Conservation (phyloP, 2,113 vertebrate genomes). For the Physeter macrocephalus region DNA sequence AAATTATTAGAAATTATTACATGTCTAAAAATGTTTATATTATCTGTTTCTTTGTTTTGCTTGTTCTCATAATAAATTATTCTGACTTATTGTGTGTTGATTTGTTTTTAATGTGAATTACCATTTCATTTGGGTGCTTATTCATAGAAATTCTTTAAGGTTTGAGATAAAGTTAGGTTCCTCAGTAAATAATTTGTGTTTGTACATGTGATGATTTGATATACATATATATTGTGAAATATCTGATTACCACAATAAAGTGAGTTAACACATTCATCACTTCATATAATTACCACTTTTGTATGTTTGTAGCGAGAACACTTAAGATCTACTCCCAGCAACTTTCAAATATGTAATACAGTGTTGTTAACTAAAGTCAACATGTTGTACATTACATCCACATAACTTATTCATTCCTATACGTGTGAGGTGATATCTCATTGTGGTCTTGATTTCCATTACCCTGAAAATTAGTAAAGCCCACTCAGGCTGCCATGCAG, state of each 20-base stretch:
- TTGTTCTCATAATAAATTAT: not conserved
- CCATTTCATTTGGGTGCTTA: not conserved
- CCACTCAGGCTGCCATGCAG: accelerated
- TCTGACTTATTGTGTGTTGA: not conserved
- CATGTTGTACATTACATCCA: too few relatives aligned
- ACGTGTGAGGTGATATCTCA: too few relatives aligned
- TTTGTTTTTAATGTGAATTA: not conserved
- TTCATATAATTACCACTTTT: too few relatives aligned
- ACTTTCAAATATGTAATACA: too few relatives aligned
- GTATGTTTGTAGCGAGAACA: too few relatives aligned
- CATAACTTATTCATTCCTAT: too few relatives aligned
- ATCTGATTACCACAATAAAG: too few relatives aligned
- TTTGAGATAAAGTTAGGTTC: not conserved
- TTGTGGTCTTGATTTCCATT: too few relatives aligned
- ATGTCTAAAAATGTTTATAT: not conserved
- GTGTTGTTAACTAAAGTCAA: too few relatives aligned
- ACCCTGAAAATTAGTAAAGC: not conserved
- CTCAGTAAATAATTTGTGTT: not conserved
- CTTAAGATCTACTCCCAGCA: too few relatives aligned
- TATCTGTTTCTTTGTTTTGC: not conserved
- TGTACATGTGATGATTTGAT: not conserved
- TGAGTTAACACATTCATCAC: too few relatives aligned
- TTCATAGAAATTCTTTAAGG: not conserved
- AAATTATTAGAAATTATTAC: not conserved
- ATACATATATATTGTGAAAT: too few relatives aligned